Base-by-base conservation (phyloP, 1,140 invertebrate genomes). In the Harlomillsia oculata region DNA sequence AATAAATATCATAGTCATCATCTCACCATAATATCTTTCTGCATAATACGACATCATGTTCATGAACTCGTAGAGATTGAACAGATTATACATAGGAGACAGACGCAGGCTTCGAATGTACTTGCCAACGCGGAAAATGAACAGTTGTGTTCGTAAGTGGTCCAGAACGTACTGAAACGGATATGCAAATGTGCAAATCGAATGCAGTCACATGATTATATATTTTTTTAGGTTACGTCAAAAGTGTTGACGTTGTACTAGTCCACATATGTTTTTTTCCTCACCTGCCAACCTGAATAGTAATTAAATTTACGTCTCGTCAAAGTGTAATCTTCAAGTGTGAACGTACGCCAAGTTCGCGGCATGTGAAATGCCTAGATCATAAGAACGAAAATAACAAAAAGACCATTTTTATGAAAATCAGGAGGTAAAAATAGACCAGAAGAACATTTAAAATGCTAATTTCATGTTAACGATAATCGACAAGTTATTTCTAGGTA, bases 51-150 rank as follows among this genome's bases (percentile, higher is more conserved):
- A 83, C 37, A 85, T 68, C 74, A 87, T 80, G 30, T 83, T 84
- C 80, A 88, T 85, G 65, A 89, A 89, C 69, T 89, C 85, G 65
- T 83, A 89, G 3, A 89, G 73, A 68, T 89, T 89, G 66, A 84
- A 84, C 60, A 89, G 87, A 69, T 87, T 88, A 23, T 77, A 73
- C 74, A 84, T 84, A 0, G 85, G 85, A 16, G 78, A 76, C 53
- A 91, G 82, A 11, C 83, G 75, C 4, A 90, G 69, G 11, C 74
- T 76, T 44, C 80, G 75, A 60, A 89, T 77, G 66, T 82, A 75
- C 45, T 69, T 71, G 0, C 86, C 87, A 36, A 89, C 78, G 60
- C 77, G 77, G 30, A 78, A 76, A 9, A 91, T 72, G 65, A 84
- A 90, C 8, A 80, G 69, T 62, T 84, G 83, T 0, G 82, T 80